phyloP scores from a whole-genome alignment of 2,888 invertebrate species.

The Macrophya annulata region DNA sequence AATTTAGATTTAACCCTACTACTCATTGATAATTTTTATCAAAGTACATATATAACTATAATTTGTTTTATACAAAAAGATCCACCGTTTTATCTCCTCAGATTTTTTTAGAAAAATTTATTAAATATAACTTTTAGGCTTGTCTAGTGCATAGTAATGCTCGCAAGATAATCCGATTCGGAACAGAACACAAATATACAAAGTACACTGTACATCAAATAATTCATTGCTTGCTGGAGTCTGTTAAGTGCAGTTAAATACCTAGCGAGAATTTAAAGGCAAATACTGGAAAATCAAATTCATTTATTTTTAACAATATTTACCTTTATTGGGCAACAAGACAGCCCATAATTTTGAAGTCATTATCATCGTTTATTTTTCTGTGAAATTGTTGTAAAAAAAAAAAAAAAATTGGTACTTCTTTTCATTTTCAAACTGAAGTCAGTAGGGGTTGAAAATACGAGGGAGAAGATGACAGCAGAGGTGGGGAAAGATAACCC shows the following conservation, averaged over 20 bases:
- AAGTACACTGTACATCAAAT: background rate
- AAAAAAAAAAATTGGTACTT: background rate
- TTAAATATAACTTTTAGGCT: background rate
- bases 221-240: background rate
- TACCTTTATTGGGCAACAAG: background rate
- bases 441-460: conserved; percentile 15
- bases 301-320: background rate
- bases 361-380: background rate
- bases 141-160: background rate
- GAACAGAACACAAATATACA: background rate
- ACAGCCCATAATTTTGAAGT: background rate
- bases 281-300: background rate
- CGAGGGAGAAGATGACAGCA: conserved; percentile 19
- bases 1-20: background rate
- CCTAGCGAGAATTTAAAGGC: background rate
- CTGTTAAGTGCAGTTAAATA: background rate
- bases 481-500: conserved; percentile 35
- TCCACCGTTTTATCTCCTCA: background rate
- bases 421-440: background rate
- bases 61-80: background rate
- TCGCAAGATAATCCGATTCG: background rate
- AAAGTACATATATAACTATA: background rate
- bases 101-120: background rate
- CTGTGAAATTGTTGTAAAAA: background rate
- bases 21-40: background rate